phyloP scores from a whole-genome alignment of 2,113 vertebrate genomes.

The Gopherus flavomarginatus region DNA sequence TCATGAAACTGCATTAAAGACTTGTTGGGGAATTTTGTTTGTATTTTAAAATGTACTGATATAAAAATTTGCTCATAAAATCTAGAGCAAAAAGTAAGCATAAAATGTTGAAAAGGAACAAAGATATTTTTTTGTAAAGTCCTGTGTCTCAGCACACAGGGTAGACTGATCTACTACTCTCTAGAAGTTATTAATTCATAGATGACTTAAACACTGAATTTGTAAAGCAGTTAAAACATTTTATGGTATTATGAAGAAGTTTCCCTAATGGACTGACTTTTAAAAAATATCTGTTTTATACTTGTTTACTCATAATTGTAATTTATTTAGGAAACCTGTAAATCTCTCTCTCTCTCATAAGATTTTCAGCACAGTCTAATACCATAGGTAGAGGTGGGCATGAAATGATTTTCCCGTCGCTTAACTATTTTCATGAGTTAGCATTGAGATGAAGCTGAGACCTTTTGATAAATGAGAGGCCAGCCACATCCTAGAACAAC shows the following conservation, averaged over 20 bases:
- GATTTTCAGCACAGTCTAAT: not conserved
- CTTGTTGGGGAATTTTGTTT: constrained; percentile 11
- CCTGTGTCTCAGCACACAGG: not conserved
- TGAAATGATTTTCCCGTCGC: not conserved
- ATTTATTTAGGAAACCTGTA: not conserved
- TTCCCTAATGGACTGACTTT: not conserved
- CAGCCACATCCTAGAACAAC: not conserved
- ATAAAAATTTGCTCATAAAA: constrained; percentile 28
- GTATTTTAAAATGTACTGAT: constrained; percentile 15
- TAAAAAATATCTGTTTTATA: not conserved
- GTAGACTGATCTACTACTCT: constrained; percentile 24
- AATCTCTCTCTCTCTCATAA: not conserved
- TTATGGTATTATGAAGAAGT: not conserved
- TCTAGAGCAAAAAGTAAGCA: constrained; percentile 17
- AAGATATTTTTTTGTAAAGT: not conserved
- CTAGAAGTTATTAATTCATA: not conserved
- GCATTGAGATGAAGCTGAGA: not conserved
- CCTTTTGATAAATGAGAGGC: not conserved
- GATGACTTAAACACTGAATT: constrained; percentile 23
- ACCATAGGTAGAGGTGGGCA: not conserved
- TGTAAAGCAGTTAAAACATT: not conserved
- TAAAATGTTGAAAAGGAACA: constrained; percentile 4
- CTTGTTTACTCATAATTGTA: not conserved
- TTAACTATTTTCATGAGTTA: not conserved
- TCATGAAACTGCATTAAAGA: constrained; percentile 7